Conservation (phyloP, 2,888 invertebrate species). For the Zygothrica quintamaculata region DNA sequence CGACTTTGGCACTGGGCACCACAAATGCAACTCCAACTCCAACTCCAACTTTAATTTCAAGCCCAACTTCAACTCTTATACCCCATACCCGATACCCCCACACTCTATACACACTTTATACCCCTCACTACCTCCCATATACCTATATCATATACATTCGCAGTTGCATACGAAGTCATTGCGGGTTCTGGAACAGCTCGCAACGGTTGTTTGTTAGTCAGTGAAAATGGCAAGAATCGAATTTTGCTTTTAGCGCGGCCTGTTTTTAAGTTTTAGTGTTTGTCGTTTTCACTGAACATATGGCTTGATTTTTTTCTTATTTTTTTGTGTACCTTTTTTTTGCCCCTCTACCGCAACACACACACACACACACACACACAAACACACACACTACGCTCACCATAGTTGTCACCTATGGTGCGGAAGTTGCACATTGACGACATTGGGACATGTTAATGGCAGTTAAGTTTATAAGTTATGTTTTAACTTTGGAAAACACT, state of each 20-base stretch:
- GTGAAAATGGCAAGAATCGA: constrained; percentile 77
- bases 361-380: not conserved
- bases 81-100: constrained; percentile 7
- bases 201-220: constrained; percentile 78
- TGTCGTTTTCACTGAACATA: constrained; percentile 74
- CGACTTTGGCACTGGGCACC: constrained; percentile 67
- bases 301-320: constrained; percentile 60
- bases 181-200: constrained; percentile 33
- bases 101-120: too few relatives aligned
- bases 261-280: constrained; percentile 75
- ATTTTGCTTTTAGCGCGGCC: constrained; percentile 80
- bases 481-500: constrained; percentile 21
- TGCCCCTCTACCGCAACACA: not conserved
- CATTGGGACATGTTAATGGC: constrained; percentile 73
- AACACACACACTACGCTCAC: constrained; percentile 6
- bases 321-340: not conserved
- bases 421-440: constrained; percentile 67
- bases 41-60: constrained; percentile 30
- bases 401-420: constrained; percentile 70
- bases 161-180: constrained; percentile 20
- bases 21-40: constrained; percentile 6
- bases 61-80: constrained; percentile 22
- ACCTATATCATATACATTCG: too few relatives aligned
- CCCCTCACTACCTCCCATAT: too few relatives aligned
- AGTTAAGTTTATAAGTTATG: constrained; percentile 74